Percentiles rank a stretch among this genome's conserved stretches.
phyloP scores from a whole-genome alignment of 2,888 invertebrate species.

The Drosophila prolongata region DNA sequence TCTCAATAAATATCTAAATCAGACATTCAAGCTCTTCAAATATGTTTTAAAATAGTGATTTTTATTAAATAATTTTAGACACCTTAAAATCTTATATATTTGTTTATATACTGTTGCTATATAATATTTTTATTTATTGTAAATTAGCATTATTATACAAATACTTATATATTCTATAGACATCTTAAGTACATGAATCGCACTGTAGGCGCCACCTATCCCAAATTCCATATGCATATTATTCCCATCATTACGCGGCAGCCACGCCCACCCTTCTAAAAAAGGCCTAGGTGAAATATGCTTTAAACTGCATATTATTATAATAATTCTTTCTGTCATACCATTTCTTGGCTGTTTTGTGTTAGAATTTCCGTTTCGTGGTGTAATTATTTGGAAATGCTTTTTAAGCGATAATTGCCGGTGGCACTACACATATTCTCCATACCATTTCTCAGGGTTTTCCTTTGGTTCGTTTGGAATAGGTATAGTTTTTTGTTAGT shows the following conservation, averaged over 20 bases:
- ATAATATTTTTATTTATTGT: too few species aligned
- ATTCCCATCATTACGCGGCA: conserved; percentile 36
- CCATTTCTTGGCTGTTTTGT: conserved; percentile 25
- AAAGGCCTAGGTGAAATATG: conserved; percentile 44
- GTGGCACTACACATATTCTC: conserved; percentile 53
- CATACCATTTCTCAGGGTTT: conserved; percentile 14
- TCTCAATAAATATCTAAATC: too few species aligned
- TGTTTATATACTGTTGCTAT: too few species aligned
- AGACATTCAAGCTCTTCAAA: too few species aligned
- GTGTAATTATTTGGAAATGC: conserved; percentile 77
- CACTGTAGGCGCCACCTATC: conserved; percentile 12
- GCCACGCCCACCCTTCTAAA: conserved; percentile 20
- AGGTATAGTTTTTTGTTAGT: conserved; percentile 48
- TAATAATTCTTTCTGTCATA: conserved; percentile 33
- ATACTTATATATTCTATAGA: background rate
- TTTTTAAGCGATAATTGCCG: conserved; percentile 77
- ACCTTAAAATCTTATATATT: too few species aligned
- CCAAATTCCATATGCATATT: conserved; percentile 36
- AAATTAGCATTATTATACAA: too few species aligned
- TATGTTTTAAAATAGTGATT: too few species aligned
- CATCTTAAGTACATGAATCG: background rate
- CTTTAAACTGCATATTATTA: conserved; percentile 55
- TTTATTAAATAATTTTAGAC: too few species aligned
- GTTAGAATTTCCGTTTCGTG: conserved; percentile 52
- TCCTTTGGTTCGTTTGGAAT: conserved; percentile 3